Conservation (phyloP, 2,113 vertebrate species). For the Ammospiza nelsoni region DNA sequence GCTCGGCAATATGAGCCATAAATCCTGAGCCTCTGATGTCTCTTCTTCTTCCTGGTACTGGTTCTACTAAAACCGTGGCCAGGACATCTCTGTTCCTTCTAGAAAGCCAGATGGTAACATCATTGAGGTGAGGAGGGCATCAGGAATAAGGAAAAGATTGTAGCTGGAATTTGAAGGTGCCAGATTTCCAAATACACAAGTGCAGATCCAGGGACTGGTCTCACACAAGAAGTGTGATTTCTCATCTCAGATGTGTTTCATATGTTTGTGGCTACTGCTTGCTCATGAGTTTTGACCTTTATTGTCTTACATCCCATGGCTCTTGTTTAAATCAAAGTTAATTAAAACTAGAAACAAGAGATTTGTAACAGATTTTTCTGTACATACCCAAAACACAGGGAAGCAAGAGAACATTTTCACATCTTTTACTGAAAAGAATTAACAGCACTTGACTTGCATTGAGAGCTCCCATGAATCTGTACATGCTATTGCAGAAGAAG, state of each 20-base stretch:
- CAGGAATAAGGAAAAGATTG: not conserved
- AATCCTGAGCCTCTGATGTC: not conserved
- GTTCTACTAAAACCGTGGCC: not conserved
- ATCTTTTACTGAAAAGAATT: not conserved
- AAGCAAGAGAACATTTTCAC: not conserved
- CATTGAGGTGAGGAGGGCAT: not conserved
- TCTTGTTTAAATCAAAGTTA: not conserved
- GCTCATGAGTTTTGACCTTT: not conserved
- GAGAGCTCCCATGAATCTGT: not conserved
- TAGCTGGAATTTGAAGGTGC: not conserved
- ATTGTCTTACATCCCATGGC: not conserved
- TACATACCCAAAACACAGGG: not conserved
- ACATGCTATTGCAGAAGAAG: not conserved
- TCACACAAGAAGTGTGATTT: not conserved
- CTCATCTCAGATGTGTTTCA: not conserved
- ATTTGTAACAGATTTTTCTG: not conserved
- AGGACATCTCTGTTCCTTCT: not conserved
- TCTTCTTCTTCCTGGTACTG: not conserved
- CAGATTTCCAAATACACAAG: not conserved
- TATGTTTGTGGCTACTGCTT: not conserved
- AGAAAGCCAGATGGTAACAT: not conserved
- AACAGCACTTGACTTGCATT: not conserved
- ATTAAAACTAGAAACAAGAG: not conserved
- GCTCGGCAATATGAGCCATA: not conserved
- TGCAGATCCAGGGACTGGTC: not conserved